Evolutionary conservation across 1,140 invertebrate species (phyloP).

Genomic region (Hyles euphorbiae): DNA sequence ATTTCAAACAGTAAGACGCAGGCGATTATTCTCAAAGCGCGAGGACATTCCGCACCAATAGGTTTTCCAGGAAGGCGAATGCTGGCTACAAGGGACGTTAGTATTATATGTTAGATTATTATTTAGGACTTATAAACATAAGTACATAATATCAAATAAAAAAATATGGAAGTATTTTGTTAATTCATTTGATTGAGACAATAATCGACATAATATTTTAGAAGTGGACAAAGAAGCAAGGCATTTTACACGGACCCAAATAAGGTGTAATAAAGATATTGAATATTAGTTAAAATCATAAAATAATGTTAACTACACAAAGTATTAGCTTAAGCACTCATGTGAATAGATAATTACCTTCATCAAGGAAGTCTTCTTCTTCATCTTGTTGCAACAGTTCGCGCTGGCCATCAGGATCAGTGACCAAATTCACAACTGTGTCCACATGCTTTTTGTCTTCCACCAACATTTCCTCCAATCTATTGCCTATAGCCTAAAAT

Average conservation of each 20-base stretch:
- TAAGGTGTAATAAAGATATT: too few species aligned
- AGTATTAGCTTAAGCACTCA: too few species aligned
- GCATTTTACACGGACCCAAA: too few species aligned
- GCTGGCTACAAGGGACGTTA: slow-evolving; percentile 79
- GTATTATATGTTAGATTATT: background rate
- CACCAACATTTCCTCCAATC: slow-evolving; percentile 88
- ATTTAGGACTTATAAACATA: too few species aligned
- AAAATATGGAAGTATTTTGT: too few species aligned
- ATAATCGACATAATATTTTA: too few species aligned
- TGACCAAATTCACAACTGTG: slow-evolving; percentile 81
- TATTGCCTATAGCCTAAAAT: slow-evolving; percentile 81
- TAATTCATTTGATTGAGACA: too few species aligned
- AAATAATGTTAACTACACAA: too few species aligned
- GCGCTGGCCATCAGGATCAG: slow-evolving; percentile 89
- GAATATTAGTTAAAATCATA: too few species aligned
- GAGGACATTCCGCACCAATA: slow-evolving; percentile 84
- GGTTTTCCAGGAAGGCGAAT: slow-evolving; percentile 89
- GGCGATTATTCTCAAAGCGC: slow-evolving; percentile 93
- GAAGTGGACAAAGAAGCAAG: too few species aligned
- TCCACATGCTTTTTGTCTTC: slow-evolving; percentile 85
- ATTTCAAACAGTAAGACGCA: slow-evolving; percentile 97
- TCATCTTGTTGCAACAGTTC: slow-evolving; percentile 94
- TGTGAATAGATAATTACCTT: slow-evolving; percentile 83
- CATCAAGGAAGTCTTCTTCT: slow-evolving; percentile 98
- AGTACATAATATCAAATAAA: too few species aligned